Evolutionary conservation across 2,113 vertebrate genomes (phyloP).

Genomic region (Geococcyx californianus): DNA sequence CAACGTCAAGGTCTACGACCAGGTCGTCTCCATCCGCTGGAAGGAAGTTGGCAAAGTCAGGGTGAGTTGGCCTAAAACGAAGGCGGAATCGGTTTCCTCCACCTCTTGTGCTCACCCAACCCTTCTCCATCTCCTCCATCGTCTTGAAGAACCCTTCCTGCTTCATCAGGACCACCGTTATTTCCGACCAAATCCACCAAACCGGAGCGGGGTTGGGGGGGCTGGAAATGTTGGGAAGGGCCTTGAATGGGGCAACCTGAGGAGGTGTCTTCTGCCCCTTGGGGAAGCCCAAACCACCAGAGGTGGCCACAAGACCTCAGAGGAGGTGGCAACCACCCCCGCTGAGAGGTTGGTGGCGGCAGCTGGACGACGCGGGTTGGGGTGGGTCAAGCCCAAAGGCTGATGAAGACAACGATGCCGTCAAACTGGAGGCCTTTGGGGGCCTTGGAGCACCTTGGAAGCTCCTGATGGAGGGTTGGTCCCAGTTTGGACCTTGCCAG

Average conservation of each 20-base stretch:
- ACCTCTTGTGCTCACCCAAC: not conserved
- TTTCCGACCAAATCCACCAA: not conserved
- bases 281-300: not conserved
- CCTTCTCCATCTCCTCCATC: too few relatives aligned
- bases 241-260: too few relatives aligned
- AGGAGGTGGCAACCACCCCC: not conserved
- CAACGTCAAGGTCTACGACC: constrained; percentile 64
- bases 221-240: too few relatives aligned
- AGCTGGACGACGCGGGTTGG: too few relatives aligned
- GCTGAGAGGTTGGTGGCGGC: too few relatives aligned
- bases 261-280: not conserved
- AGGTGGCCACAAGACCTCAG: not conserved
- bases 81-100: not conserved
- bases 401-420: too few relatives aligned
- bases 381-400: too few relatives aligned
- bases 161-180: rapidly evolving
- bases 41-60: constrained; percentile 73
- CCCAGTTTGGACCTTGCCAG: too few relatives aligned
- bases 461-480: too few relatives aligned
- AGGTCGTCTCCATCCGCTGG: constrained; percentile 72
- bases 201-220: too few relatives aligned
- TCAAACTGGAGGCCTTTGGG: too few relatives aligned
- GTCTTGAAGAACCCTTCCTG: rapidly evolving
- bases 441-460: too few relatives aligned
- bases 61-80: constrained; percentile 64